Conservation (phyloP, 2,113 vertebrate species). For the Festucalex cinctus region DNA sequence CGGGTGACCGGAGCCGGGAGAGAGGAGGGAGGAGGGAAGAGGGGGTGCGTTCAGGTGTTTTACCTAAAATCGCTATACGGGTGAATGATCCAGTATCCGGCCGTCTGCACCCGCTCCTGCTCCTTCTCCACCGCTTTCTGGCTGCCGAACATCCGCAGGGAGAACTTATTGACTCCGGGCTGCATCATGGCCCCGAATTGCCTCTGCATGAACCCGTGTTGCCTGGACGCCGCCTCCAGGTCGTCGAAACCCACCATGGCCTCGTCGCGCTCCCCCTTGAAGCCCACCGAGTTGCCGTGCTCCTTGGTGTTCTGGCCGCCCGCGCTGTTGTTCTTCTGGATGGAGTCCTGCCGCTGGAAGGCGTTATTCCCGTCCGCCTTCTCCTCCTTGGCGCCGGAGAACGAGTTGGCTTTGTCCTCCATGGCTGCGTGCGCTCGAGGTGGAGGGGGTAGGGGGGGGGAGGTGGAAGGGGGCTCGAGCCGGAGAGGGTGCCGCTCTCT, state of each 20-base stretch:
- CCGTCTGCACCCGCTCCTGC: conserved; percentile 96
- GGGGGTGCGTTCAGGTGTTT: conserved; percentile 68
- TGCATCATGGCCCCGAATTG: conserved; percentile 97
- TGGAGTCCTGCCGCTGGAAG: conserved; percentile 77
- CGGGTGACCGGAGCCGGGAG: conserved; percentile 33
- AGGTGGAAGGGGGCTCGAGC: conserved; percentile 59
- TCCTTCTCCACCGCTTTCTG: conserved; percentile 99
- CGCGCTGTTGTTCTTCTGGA: conserved; percentile 76
- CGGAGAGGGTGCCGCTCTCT: conserved; percentile 63
- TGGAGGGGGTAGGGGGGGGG: conserved; percentile 59
- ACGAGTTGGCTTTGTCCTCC: conserved; percentile 89
- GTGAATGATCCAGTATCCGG: conserved; percentile 99
- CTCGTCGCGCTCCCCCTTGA: conserved; percentile 88
- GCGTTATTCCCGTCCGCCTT: conserved; percentile 79
- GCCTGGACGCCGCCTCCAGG: conserved; percentile 80
- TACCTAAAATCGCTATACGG: conserved; percentile 99
- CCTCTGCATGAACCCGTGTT: conserved; percentile 91
- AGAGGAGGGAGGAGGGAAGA: not conserved
- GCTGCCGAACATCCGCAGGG: conserved; percentile 97
- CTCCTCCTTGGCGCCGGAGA: conserved; percentile 87
- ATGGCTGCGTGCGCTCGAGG: conserved; percentile 62
- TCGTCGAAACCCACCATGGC: conserved; percentile 83
- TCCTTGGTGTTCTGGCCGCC: conserved; percentile 82
- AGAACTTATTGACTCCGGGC: conserved; percentile 99
- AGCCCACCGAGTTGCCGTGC: conserved; percentile 91